phyloP scores from a whole-genome alignment of 35 echinoderm and acorn worm genomes.

The Apostichopus japonicus region DNA sequence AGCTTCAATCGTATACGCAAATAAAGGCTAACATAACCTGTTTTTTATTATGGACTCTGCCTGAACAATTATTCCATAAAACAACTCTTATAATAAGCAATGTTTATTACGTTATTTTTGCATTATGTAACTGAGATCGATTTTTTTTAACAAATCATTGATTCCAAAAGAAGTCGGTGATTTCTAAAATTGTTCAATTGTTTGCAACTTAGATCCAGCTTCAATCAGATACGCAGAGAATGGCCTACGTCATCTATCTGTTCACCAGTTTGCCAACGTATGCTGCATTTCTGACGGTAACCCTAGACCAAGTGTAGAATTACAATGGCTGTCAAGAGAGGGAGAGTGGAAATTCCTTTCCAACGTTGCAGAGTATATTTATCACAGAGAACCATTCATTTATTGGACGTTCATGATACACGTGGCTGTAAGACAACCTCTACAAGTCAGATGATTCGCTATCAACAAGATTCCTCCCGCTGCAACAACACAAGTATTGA shows the following conservation, averaged over 20 bases:
- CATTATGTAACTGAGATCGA: too few species aligned
- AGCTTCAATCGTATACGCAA: too few species aligned
- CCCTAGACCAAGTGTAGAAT: neutral
- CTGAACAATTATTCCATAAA: too few species aligned
- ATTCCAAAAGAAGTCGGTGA: too few species aligned
- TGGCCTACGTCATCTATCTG: neutral
- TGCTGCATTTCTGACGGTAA: neutral
- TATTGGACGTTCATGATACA: neutral
- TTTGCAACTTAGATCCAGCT: neutral
- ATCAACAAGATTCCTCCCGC: neutral
- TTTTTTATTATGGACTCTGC: too few species aligned
- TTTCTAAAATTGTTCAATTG: too few species aligned
- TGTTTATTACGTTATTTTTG: too few species aligned
- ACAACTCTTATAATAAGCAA: too few species aligned
- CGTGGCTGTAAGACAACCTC: neutral
- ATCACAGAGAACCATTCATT: neutral
- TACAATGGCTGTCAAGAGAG: neutral
- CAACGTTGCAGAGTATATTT: neutral
- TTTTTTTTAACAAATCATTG: too few species aligned
- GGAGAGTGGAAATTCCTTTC: neutral
- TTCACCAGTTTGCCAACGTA: neutral
- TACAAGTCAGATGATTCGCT: neutral
- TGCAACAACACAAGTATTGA: neutral
- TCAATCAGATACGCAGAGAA: neutral
- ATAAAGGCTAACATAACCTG: too few species aligned